A percentile compares a stretch with the other conserved stretches of the same genome.
These are phyloP conservation scores for Molossus molossus DNA, from an alignment of 2,797 vertebrate species.

Conservation along the genomic window DNA sequence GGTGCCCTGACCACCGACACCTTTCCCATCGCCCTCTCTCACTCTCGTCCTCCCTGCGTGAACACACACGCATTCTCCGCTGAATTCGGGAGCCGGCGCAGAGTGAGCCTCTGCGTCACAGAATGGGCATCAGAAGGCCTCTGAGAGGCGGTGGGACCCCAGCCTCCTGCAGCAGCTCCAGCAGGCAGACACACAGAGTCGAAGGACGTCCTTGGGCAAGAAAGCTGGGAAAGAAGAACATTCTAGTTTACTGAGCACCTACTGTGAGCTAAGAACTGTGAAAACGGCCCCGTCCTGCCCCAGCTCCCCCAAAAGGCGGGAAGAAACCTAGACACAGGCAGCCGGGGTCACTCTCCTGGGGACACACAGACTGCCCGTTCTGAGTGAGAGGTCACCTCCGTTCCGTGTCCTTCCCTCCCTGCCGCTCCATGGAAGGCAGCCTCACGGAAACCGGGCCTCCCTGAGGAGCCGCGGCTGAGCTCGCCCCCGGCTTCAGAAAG, in stretches of 20 bases:
- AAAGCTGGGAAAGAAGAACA: neutral
- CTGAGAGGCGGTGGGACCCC: too few species aligned
- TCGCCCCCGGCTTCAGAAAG: neutral
- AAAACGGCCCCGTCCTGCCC: neutral
- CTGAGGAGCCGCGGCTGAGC: neutral
- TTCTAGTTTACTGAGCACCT: neutral
- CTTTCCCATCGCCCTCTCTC: neutral
- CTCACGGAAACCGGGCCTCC: neutral
- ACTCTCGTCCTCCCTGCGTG: fast-evolving
- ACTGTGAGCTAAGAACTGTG: neutral
- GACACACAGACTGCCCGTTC: too few species aligned
- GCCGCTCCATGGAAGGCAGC: neutral
- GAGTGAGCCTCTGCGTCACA: neutral
- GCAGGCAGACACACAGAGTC: too few species aligned
- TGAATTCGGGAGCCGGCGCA: neutral
- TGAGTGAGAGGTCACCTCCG: neutral
- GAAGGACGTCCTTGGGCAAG: neutral
- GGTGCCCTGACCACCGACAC: neutral
- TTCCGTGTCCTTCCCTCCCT: neutral
- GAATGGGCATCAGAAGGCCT: neutral
- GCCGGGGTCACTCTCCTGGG: too few species aligned
- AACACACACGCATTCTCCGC: neutral
- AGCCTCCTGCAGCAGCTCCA: neutral
- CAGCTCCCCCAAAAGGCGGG: fast-evolving
- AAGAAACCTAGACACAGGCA: neutral